These are phyloP conservation scores for Melanchra persicariae DNA, from an alignment of 2,888 invertebrate species.

Conservation along the genomic window DNA sequence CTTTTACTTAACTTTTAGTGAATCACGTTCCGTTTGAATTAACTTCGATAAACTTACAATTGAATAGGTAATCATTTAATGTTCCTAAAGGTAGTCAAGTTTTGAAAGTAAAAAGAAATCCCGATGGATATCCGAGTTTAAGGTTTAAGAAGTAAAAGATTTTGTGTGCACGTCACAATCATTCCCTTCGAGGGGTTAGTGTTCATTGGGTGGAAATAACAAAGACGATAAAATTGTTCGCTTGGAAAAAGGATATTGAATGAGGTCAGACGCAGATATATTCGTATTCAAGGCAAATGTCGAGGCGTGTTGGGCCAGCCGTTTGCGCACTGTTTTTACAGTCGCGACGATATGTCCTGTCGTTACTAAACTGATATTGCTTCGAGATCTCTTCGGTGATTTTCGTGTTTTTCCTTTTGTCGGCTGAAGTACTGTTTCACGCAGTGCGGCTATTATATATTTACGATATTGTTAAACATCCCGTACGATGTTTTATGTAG, in stretches of 20 bases:
- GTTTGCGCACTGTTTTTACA: constrained; percentile 84
- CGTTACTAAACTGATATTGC: constrained; percentile 75
- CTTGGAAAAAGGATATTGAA: constrained; percentile 90
- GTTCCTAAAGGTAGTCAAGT: constrained; percentile 21
- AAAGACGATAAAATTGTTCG: constrained; percentile 89
- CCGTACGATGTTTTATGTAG: not conserved
- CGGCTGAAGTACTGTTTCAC: constrained; percentile 43
- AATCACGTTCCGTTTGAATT: not conserved
- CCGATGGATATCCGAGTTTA: constrained; percentile 59
- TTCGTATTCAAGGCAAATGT: constrained; percentile 86
- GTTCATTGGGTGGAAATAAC: constrained; percentile 89
- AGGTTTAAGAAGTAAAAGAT: constrained; percentile 74
- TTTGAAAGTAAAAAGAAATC: constrained; percentile 42
- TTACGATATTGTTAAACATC: not conserved
- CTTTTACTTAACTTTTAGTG: not conserved
- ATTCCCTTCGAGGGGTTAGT: constrained; percentile 86
- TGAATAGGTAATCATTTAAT: constrained; percentile 32
- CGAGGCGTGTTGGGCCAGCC: constrained; percentile 83
- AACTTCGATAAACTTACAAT: constrained; percentile 3
- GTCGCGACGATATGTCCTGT: constrained; percentile 73
- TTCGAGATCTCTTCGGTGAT: constrained; percentile 65
- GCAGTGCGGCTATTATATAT: constrained; percentile 32
- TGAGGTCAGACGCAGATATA: constrained; percentile 88
- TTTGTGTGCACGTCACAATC: constrained; percentile 86
- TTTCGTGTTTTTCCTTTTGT: constrained; percentile 62